Conservation (phyloP, 1,140 invertebrate species). For the Eumaeus atala region DNA sequence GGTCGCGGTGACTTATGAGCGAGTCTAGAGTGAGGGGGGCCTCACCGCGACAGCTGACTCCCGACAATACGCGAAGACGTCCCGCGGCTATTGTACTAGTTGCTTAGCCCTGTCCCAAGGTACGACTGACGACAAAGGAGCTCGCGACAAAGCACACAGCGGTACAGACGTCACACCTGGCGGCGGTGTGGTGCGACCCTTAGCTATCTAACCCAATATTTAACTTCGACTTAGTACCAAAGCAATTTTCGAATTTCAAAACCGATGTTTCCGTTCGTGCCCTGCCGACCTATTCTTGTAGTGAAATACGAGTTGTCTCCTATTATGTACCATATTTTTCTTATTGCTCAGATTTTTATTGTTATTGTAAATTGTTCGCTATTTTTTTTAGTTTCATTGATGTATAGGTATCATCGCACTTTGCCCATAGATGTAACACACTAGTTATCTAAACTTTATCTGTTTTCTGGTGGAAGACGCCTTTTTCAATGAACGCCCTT, state of each 20-base stretch:
- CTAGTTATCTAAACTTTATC: too few species aligned
- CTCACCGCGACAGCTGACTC: slow-evolving; percentile 58
- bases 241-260: slow-evolving; percentile 17
- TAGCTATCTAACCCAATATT: slow-evolving; percentile 50
- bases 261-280: slow-evolving; percentile 34
- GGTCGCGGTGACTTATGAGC: slow-evolving; percentile 44
- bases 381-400: too few species aligned
- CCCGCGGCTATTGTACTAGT: slow-evolving; percentile 59
- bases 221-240: slow-evolving; percentile 33
- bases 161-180: slow-evolving; percentile 63
- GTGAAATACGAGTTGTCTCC: too few species aligned
- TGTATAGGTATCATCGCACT: too few species aligned
- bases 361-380: too few species aligned
- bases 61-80: slow-evolving; percentile 66
- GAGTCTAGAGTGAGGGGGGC: slow-evolving; percentile 32
- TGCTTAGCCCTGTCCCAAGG: slow-evolving; percentile 21
- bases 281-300: slow-evolving; percentile 24
- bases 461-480: too few species aligned
- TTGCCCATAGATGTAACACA: too few species aligned
- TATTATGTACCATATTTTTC: too few species aligned
- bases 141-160: slow-evolving; percentile 45
- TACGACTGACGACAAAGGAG: slow-evolving; percentile 48
- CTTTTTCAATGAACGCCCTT: too few species aligned
- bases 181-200: slow-evolving; percentile 40
- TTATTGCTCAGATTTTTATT: too few species aligned